Base-by-base conservation (phyloP, 2,888 invertebrate genomes). In the Sympetrum striolatum region DNA sequence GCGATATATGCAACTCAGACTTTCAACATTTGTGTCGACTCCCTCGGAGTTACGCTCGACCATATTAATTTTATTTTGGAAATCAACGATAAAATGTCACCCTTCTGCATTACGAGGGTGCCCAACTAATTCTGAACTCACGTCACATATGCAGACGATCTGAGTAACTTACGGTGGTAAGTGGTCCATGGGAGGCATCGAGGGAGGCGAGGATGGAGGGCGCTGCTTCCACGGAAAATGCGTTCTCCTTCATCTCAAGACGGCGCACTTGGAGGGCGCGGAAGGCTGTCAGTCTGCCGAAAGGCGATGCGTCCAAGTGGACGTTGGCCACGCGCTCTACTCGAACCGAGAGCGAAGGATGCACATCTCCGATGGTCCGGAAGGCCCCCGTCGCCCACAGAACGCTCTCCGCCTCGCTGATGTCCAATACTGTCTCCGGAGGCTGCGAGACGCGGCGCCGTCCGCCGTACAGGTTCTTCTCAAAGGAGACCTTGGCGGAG, bases 201-300 rank as follows among this genome's bases (percentile, higher is more conserved):
- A 86, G 86, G 58, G 86, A 58, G 37, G 58, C 86, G 15, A 86
- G 60, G 82, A 95, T 93, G 90, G 93, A 94, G 91, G 94, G 95
- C 91, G 95, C 95, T 39, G 94, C 94, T 0, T 93, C 93, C 92
- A 96, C 95, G 92, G 95, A 95, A 93, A 97, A 97, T 0, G 96
- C 95, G 86, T 96, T 95, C 90, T 95, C 94, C 35, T 95, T 94
- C 60, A 97, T 94, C 90, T 95, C 94, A 90, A 97, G 93, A 44
- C 94, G 93, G 8, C 93, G 93, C 25, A 97, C 95, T 91, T 96
- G 95, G 91, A 93, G 94, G 91, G 97, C 95, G 90, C 94, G 94
- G 93, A 96, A 95, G 91, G 95, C 95, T 82, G 96, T 94, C 53
- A 97, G 94, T 95, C 96, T 96, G 60, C 96, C 96, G 92, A 97